Evolutionary conservation across 2,797 vertebrate genomes (phyloP).

Genomic region (Arrhamphus sclerolepis): DNA sequence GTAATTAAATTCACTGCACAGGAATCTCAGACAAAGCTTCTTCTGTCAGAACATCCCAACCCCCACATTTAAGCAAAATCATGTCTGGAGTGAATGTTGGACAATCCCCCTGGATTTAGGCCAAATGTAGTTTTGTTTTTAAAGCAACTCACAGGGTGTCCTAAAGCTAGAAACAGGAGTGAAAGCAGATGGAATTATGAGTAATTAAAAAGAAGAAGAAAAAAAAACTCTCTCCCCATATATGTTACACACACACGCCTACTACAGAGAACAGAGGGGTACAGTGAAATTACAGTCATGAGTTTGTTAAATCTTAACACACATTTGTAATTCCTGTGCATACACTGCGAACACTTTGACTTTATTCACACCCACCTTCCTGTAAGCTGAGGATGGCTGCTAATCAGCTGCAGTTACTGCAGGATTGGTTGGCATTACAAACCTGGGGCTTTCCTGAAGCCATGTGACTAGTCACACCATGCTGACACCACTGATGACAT

Average conservation of each 20-base stretch:
- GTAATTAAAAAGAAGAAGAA: no score
- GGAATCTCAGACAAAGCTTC: slow-evolving; percentile 82
- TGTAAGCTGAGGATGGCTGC: slow-evolving; percentile 26
- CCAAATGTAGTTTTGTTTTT: slow-evolving; percentile 23
- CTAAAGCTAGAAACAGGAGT: no score
- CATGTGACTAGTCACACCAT: slow-evolving; percentile 77
- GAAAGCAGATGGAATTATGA: no score
- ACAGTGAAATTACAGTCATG: no score
- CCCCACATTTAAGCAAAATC: slow-evolving; percentile 51
- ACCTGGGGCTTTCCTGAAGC: slow-evolving; percentile 76
- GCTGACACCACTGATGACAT: slow-evolving; percentile 39
- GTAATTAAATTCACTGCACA: slow-evolving; percentile 77
- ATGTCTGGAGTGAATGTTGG: slow-evolving; percentile 45
- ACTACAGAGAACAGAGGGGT: no score
- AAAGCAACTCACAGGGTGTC: not conserved
- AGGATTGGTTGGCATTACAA: slow-evolving; percentile 37
- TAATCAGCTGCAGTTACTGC: slow-evolving; percentile 45
- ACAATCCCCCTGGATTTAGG: slow-evolving; percentile 46
- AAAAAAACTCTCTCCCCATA: no score
- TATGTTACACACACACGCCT: no score
- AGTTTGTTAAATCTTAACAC: no score
- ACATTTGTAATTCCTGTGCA: no score
- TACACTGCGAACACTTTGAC: not conserved
- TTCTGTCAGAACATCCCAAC: slow-evolving; percentile 68
- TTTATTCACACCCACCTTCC: slow-evolving; percentile 45